A percentile compares a stretch with the other conserved stretches of the same genome.
These are phyloP conservation scores for Cynopterus brachyotis DNA, from an alignment of 2,113 vertebrate genomes.

Conservation along the genomic window DNA sequence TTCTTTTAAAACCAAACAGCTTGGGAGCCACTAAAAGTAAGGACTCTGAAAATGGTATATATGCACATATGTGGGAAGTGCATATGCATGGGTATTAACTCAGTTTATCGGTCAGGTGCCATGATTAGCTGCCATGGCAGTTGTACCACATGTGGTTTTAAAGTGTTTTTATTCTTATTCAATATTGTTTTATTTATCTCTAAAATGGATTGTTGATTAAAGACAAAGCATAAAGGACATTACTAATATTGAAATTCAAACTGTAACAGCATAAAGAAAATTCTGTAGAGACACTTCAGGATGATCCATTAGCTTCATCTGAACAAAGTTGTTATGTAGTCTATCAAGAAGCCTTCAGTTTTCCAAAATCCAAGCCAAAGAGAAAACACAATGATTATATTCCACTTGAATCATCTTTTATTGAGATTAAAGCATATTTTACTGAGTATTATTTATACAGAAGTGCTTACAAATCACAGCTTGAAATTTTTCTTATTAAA, in stretches of 20 bases:
- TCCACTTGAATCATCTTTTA: neutral
- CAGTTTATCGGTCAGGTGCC: neutral
- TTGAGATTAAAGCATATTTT: neutral
- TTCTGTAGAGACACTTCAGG: neutral
- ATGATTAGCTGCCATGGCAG: neutral
- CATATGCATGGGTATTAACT: neutral
- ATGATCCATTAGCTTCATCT: neutral
- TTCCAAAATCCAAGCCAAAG: neutral
- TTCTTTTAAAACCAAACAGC: neutral
- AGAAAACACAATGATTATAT: neutral
- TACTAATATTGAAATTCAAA: neutral
- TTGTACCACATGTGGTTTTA: neutral
- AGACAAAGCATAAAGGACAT: neutral
- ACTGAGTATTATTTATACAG: neutral
- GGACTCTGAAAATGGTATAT: neutral
- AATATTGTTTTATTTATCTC: neutral
- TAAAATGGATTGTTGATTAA: neutral
- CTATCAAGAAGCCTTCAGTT: neutral
- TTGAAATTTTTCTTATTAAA: neutral
- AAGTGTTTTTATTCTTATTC: neutral
- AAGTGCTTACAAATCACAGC: neutral
- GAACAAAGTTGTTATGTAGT: neutral
- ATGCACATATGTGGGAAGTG: neutral
- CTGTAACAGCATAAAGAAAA: neutral
- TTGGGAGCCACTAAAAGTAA: neutral